These are phyloP conservation scores for Aurelia aurita complex sp. Pacific DNA, from an alignment of 30 jellyfish, hydroid and myxozoan species.

Conservation along the genomic window DNA sequence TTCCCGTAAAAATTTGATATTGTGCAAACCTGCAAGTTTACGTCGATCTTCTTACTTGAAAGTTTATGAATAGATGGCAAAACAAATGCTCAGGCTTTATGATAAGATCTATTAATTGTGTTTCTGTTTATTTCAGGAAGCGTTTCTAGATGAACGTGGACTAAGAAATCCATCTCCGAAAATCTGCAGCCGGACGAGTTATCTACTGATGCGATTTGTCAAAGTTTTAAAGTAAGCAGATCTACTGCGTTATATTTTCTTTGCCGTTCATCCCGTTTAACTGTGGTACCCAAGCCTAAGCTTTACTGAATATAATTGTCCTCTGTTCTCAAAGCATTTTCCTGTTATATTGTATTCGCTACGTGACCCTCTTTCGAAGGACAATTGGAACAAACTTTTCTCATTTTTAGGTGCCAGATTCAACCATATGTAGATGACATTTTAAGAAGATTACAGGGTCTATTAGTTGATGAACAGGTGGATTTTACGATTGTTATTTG, in stretches of 20 bases:
- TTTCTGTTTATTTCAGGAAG: constrained; percentile 54
- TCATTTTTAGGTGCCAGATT: constrained; percentile 74
- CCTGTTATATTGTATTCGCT: too few species aligned
- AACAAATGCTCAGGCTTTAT: background rate
- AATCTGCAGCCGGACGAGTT: constrained; percentile 90
- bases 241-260: too few species aligned
- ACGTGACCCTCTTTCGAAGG: too few species aligned
- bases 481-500: too few species aligned
- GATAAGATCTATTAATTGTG: background rate
- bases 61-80: background rate
- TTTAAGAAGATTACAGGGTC: constrained; percentile 56
- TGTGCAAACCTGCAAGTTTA: too few species aligned
- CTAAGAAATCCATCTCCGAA: constrained; percentile 56
- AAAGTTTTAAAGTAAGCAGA: constrained; percentile 91
- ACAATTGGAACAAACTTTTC: too few species aligned
- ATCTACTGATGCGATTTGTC: constrained; percentile 83
- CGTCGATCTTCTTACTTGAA: background rate
- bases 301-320: too few species aligned
- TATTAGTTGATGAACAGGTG: constrained; percentile 59
- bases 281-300: too few species aligned
- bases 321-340: too few species aligned
- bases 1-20: background rate
- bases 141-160: constrained; percentile 93
- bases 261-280: too few species aligned
- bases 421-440: constrained; percentile 85